phyloP scores from a whole-genome alignment of 2,888 invertebrate species.

The Rhagophthalmus giganteus region DNA sequence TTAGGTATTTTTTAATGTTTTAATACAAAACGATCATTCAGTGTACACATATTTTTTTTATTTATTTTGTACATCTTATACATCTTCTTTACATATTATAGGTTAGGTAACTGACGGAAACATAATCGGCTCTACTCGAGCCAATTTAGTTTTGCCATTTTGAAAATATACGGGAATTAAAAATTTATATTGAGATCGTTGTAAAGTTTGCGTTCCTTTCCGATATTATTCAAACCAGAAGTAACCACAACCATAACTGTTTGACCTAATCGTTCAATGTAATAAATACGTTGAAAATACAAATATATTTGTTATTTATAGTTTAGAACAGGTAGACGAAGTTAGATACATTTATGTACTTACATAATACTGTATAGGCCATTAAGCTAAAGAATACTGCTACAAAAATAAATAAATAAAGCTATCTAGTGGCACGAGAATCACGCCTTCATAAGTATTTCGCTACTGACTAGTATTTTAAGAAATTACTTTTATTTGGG shows the following conservation, averaged over 20 bases:
- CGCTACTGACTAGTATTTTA: slow-evolving; percentile 24
- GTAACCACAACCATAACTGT: slow-evolving; percentile 31
- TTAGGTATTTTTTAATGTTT: no score
- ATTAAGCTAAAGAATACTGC: slow-evolving; percentile 39
- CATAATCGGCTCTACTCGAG: no score
- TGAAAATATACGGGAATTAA: no score
- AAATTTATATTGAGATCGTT: slow-evolving; percentile 33
- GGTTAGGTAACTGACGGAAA: no score
- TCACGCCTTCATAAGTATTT: slow-evolving; percentile 11
- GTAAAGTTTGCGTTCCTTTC: slow-evolving; percentile 27
- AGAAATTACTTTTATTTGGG: slow-evolving; percentile 6
- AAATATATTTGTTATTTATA: slow-evolving; percentile 32
- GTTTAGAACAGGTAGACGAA: slow-evolving; percentile 33
- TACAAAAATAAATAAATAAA: slow-evolving; percentile 34
- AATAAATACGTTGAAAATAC: slow-evolving; percentile 36
- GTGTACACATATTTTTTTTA: slow-evolving; percentile 19
- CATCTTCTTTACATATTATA: slow-evolving; percentile 25
- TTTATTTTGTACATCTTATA: slow-evolving; percentile 41
- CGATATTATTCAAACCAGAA: no score
- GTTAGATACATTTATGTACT: slow-evolving; percentile 28
- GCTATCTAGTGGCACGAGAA: slow-evolving; percentile 11
- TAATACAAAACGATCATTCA: background rate
- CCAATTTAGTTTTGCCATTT: no score
- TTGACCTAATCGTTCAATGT: slow-evolving; percentile 31
- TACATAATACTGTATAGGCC: slow-evolving; percentile 42